A percentile compares a stretch with the other conserved stretches of the same genome.
phyloP scores from a whole-genome alignment of 2,888 invertebrate species.

The Oxyscelio sp. region DNA sequence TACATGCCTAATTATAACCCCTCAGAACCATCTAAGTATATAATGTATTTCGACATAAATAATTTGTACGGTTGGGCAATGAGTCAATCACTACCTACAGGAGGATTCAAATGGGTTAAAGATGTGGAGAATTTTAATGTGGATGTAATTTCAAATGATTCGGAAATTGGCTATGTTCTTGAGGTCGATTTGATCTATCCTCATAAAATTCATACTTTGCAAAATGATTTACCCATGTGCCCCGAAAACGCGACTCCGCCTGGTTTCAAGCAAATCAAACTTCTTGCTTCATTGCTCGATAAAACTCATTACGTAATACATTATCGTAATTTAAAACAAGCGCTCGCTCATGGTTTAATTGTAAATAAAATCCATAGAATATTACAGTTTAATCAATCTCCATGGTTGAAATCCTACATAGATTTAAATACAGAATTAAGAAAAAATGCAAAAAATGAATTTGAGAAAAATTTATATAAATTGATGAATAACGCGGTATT shows the following conservation, averaged over 20 bases:
- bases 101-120: no score
- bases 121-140: no score
- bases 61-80: no score
- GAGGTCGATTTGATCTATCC: not conserved
- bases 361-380: no score
- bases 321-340: not conserved
- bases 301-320: not conserved
- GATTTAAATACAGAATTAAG: no score
- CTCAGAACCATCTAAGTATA: not conserved
- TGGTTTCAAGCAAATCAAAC: not conserved
- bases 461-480: no score
- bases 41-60: not conserved
- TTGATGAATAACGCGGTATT: no score
- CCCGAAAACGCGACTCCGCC: not conserved
- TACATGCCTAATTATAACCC: no score
- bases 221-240: not conserved
- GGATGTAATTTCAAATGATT: not conserved
- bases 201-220: not conserved
- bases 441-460: no score
- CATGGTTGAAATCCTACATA: not conserved
- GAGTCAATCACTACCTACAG: not conserved
- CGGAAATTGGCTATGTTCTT: no score
- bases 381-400: constrained; percentile 7
- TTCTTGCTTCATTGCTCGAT: not conserved
- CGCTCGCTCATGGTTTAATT: no score